Percentiles rank a stretch among this genome's conserved stretches.
phyloP scores from a whole-genome alignment of 1,140 invertebrate genomes.

The Bemisia tabaci region DNA sequence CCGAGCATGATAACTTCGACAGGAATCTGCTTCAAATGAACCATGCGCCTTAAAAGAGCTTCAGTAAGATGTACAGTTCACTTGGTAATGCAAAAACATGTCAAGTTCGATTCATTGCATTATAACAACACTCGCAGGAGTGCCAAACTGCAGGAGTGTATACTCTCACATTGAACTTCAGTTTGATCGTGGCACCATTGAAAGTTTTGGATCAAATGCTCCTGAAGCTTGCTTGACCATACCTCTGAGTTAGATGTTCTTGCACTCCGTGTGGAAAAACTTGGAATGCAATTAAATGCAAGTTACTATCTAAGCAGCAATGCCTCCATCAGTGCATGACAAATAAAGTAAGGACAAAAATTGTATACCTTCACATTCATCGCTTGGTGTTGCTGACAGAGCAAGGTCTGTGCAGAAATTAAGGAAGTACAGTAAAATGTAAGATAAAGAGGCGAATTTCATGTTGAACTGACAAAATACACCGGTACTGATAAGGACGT shows the following conservation, averaged over 20 bases:
- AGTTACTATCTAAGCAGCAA: neutral
- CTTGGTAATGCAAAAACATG: no score
- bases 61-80: no score
- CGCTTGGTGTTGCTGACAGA: neutral
- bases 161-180: no score
- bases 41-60: no score
- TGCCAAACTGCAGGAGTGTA: no score
- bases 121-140: no score
- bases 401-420: neutral
- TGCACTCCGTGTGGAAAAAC: no score
- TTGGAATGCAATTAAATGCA: no score
- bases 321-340: neutral
- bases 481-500: neutral
- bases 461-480: neutral
- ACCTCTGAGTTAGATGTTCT: neutral
- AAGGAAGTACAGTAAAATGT: neutral
- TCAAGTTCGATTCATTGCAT: no score
- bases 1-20: no score
- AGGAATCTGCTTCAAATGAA: no score
- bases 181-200: no score
- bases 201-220: neutral
- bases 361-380: neutral
- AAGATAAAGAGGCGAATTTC: neutral
- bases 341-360: neutral
- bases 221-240: neutral